Base-by-base conservation (phyloP, 2,113 vertebrate genomes). In the Zosterops pallidus region DNA sequence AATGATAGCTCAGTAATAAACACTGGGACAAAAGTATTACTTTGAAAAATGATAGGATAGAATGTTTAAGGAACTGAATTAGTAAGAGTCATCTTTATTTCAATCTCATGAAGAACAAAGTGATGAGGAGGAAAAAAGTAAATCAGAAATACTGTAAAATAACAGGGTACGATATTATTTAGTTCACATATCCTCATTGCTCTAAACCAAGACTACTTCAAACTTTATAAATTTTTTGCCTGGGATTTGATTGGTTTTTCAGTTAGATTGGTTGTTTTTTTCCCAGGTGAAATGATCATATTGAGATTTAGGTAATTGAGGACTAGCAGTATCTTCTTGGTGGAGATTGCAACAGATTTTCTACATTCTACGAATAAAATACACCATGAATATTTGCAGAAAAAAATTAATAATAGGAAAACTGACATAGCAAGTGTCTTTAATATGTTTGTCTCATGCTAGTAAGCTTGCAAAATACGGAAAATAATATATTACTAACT, bases 21-120 rank as follows among this genome's bases (percentile, higher is more conserved):
- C 71, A 95, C 3, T 46, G 64, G 25, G 67, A 75, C 9, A 86
- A 90, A 95, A 67, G 26, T 91, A 94, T 80, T 53, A 33, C 72
- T 89, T 63, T 95, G 88, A 70, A 95, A 96, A 79, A 64, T 70
- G 19, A 94, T 77, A 89, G 12, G 11, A 90, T 55, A 29, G 86
- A 64, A 89, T 87, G 62, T 65, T 62, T 76, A 93, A 74, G 67
- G 62, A 87, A 94, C 55, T 31, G 9, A 87, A 92, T 95, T 92
- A 76, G 49, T 94, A 63, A 95, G 63, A 96, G 77, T 79, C 41
- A 79, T 94, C 90, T 97, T 96, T 88, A 87, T 92, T 94, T 81
- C 37, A 49, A 37, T 76, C 46, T 80, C 63, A 83, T 52, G 42
- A 89, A 71, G 46, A 89, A 49, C 46, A 87, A 71, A 84, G 46